Evolutionary conservation across 2,113 vertebrate species (phyloP).

Genomic region (Brachypodius melanocephalos): DNA sequence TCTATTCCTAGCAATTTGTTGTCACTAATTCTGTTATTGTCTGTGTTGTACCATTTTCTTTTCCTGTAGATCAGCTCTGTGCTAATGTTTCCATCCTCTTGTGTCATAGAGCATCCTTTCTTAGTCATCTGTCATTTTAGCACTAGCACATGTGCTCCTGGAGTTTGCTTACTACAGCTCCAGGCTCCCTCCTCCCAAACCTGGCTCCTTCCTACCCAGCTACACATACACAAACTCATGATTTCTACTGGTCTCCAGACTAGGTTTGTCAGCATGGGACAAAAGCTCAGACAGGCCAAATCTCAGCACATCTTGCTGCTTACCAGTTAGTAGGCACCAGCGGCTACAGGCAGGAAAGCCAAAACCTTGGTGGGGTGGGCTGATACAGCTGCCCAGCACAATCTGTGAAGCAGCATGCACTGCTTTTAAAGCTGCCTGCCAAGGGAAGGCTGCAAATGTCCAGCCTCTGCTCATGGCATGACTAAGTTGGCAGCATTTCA

Average conservation of each 20-base stretch:
- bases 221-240: accelerated
- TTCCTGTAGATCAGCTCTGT: neutral
- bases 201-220: neutral
- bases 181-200: neutral
- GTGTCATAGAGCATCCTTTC: neutral
- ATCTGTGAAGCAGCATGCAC: accelerated
- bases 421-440: neutral
- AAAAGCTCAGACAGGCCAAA: neutral
- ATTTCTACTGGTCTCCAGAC: neutral
- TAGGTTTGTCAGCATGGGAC: accelerated
- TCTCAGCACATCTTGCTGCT: neutral
- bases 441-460: neutral
- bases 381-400: neutral
- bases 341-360: neutral
- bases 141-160: neutral
- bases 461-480: neutral
- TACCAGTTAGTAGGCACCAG: neutral
- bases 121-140: neutral
- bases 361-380: neutral
- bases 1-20: neutral
- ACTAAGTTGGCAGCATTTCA: constrained; percentile 2
- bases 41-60: neutral
- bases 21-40: neutral
- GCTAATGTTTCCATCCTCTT: neutral
- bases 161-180: neutral